Base-by-base conservation (phyloP, 2,888 invertebrate species). In the Thymelicus acteon region DNA sequence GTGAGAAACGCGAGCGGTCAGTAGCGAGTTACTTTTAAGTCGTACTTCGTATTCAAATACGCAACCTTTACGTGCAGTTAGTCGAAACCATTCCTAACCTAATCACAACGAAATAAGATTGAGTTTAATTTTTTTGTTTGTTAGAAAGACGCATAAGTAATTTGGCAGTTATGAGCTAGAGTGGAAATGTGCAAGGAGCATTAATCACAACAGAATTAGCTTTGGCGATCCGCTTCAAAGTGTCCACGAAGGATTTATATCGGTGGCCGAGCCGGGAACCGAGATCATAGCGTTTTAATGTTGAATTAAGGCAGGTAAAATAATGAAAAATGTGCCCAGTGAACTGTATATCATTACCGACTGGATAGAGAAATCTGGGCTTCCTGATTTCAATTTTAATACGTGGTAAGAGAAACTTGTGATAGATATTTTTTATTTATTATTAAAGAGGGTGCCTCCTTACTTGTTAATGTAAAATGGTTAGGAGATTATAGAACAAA, bases 201-300 rank as follows among this genome's bases (percentile, higher is more conserved):
- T 93, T 93, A 92, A 93, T 93, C 93, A 93, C 84, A 91, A 89
- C 91, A 91, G 90, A 92, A 93, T 93, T 93, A 92, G 92, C 92
- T 92, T 91, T 90, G 91, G 92, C 90, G 91, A 93, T 92, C 88
- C 90, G 90, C 92, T 92, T 86, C 85, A 83, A 84, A 89, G 87
- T 92, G 93, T 92, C 91, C 85, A 82, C 79, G 76, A 81, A 83
- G 84, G 89, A 93, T 93, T 93, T 92, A 93, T 93, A 84, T 85
- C 82, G 81, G 79, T 79, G 79, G 73, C 75, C 72, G 61, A 49
- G 73, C 72, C 74, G 75, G 77, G 75, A 76, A 77, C 73, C 74
- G 76, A 24, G 54, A 57, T 37, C 73, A 72, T 75, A 75, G 75
- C 71, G 68, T 75, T 74, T 63, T 67, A 69, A 74, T 69, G 72